Percentiles rank a stretch among this genome's conserved stretches.
Conservation (phyloP, 2,888 invertebrate species). For the Urechis unicinctus region DNA sequence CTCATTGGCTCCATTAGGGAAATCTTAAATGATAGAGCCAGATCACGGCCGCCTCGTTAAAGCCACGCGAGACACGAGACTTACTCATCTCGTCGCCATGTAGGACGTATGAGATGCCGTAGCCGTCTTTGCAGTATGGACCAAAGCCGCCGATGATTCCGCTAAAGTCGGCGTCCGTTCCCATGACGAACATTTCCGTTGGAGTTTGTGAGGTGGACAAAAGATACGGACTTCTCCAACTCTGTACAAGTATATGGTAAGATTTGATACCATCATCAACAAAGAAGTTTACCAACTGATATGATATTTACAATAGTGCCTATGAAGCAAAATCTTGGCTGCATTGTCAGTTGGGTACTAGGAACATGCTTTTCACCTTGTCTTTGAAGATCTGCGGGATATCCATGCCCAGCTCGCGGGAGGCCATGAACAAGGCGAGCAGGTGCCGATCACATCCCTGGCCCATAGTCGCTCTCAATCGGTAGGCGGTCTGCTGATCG, state of each 20-base stretch:
- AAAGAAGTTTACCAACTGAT: no score
- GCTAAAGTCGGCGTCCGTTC: slow-evolving; percentile 8
- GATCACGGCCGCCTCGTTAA: no score
- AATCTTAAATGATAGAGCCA: no score
- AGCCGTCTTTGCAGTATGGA: slow-evolving; percentile 26
- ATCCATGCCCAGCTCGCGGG: slow-evolving; percentile 28
- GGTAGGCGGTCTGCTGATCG: slow-evolving; percentile 27
- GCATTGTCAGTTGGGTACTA: neutral
- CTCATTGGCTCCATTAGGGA: no score
- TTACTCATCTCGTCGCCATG: slow-evolving; percentile 33
- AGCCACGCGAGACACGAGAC: no score
- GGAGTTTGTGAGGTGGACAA: slow-evolving; percentile 39
- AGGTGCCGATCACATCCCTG: slow-evolving; percentile 57
- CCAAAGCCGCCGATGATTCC: slow-evolving; percentile 32
- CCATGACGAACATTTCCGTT: slow-evolving; percentile 16
- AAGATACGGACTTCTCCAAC: slow-evolving; percentile 21
- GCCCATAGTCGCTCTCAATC: slow-evolving; percentile 30
- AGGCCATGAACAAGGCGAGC: slow-evolving; percentile 51
- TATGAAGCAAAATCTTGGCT: neutral
- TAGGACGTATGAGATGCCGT: slow-evolving; percentile 35
- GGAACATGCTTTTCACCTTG: slow-evolving; percentile 15
- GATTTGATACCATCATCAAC: no score
- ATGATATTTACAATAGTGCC: no score
- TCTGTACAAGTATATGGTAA: no score
- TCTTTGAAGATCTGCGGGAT: slow-evolving; percentile 29